phyloP scores from a whole-genome alignment of 2,888 invertebrate genomes.

The Sinotaia quadrata region DNA sequence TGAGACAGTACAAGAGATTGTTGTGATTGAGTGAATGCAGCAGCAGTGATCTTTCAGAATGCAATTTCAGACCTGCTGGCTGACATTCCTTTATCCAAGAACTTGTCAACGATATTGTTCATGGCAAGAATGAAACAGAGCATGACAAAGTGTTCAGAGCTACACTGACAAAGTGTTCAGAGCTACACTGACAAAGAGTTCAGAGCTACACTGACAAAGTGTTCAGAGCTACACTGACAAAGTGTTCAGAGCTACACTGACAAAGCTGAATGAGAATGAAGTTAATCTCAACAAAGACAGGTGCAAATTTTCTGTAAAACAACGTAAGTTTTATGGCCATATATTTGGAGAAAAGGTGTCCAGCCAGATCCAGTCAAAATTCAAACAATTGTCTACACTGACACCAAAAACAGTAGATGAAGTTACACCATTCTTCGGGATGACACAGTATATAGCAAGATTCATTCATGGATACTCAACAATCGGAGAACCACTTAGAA shows the following conservation, averaged over 20 bases:
- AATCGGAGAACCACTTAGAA: too few relatives aligned
- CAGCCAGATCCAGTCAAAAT: background rate
- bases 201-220: too few relatives aligned
- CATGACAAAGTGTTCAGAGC: background rate
- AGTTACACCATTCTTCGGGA: too few relatives aligned
- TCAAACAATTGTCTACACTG: background rate
- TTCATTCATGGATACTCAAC: too few relatives aligned
- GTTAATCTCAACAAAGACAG: too few relatives aligned
- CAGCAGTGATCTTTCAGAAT: constrained; percentile 7
- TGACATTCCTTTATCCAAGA: constrained; percentile 4
- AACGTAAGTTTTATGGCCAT: too few relatives aligned
- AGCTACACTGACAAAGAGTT: background rate
- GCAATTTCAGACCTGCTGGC: background rate
- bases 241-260: too few relatives aligned
- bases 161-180: background rate
- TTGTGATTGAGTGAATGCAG: constrained; percentile 9
- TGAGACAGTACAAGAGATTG: background rate
- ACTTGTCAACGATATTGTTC: constrained; percentile 3
- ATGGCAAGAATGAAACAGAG: background rate
- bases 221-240: too few relatives aligned
- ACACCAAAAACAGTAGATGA: too few relatives aligned
- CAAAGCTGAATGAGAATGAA: too few relatives aligned
- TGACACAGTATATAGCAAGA: too few relatives aligned
- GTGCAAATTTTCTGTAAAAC: background rate
- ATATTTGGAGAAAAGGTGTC: background rate